Conservation (phyloP, 2,797 vertebrate genomes). For the Neostethus bicornis region DNA sequence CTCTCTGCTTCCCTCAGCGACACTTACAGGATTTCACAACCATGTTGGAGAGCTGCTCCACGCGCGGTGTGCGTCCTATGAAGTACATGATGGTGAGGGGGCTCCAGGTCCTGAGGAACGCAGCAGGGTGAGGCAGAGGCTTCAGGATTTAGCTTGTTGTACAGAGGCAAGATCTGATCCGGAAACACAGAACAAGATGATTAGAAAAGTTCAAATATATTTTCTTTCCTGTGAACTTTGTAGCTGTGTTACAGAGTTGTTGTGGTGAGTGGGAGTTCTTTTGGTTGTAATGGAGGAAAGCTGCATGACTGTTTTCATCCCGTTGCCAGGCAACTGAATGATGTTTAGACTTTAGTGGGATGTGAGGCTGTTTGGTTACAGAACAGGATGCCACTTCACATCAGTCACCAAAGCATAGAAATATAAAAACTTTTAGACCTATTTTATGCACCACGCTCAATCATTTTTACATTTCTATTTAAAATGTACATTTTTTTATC, state of each 20-base stretch:
- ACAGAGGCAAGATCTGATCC: constrained; percentile 82
- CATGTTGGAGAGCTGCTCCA: constrained; percentile 88
- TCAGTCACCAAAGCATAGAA: constrained; percentile 6
- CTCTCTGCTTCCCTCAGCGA: constrained; percentile 64
- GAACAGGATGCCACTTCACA: constrained; percentile 14
- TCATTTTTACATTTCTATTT: no score
- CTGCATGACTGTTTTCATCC: constrained; percentile 11
- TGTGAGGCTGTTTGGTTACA: constrained; percentile 12
- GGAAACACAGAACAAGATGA: constrained; percentile 7
- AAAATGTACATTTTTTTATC: no score
- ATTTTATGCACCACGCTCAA: not conserved
- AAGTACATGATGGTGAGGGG: constrained; percentile 86
- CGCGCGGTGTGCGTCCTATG: constrained; percentile 81
- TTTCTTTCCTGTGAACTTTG: constrained; percentile 4
- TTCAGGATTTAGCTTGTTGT: constrained; percentile 86
- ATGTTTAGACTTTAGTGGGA: constrained; percentile 20
- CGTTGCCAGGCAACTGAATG: constrained; percentile 9
- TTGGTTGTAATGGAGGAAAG: constrained; percentile 22
- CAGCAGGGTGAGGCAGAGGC: constrained; percentile 85
- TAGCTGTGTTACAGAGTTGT: constrained; percentile 4
- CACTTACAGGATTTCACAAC: constrained; percentile 86
- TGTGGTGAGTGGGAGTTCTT: constrained; percentile 9
- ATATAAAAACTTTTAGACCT: constrained; percentile 2
- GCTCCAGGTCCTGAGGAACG: constrained; percentile 85
- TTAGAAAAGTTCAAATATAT: not conserved